Evolutionary conservation across 2,797 vertebrate species (phyloP).

Genomic region (Alca torda): DNA sequence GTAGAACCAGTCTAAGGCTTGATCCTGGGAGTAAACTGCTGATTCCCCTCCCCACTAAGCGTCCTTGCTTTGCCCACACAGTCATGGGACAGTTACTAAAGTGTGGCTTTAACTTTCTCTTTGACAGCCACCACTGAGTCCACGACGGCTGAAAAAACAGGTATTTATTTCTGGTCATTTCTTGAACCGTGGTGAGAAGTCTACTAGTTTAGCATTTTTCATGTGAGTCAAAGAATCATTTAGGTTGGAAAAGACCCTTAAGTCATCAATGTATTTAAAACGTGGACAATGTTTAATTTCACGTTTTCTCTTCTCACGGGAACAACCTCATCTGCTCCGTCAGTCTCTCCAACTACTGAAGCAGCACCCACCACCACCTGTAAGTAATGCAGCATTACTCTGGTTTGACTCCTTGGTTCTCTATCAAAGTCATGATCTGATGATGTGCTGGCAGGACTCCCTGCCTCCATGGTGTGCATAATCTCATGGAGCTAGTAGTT

Average conservation of each 20-base stretch:
- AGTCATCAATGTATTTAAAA: not conserved
- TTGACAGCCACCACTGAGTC: accelerated
- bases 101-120: not conserved
- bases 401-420: not conserved
- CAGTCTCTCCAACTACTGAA: not conserved
- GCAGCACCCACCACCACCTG: not conserved
- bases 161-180: not conserved
- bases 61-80: not conserved
- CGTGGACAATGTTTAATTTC: not conserved
- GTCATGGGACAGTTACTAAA: not conserved
- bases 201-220: not conserved
- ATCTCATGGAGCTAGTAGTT: not conserved
- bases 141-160: not conserved
- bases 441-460: not conserved
- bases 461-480: not conserved
- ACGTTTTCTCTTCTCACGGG: not conserved
- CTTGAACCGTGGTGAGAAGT: not conserved
- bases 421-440: not conserved
- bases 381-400: not conserved
- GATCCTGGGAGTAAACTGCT: not conserved
- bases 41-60: not conserved
- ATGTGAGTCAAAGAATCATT: too few species aligned
- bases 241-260: too few species aligned
- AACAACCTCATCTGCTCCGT: accelerated
- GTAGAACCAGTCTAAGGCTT: not conserved